These are phyloP conservation scores for Phycodurus eques DNA, from an alignment of 2,113 vertebrate genomes.

Conservation along the genomic window DNA sequence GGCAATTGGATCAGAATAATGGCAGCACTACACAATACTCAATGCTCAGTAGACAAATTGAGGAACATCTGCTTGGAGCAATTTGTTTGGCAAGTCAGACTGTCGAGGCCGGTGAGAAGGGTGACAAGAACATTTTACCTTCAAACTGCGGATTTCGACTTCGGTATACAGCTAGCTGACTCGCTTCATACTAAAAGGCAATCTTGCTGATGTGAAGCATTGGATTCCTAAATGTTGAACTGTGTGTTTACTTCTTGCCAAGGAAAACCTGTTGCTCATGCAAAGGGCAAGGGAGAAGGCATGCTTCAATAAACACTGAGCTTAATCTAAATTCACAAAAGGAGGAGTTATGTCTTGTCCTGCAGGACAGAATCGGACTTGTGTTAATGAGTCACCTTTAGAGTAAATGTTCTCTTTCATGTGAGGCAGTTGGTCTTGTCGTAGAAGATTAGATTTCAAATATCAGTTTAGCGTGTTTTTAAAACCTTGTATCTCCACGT, in stretches of 20 bases:
- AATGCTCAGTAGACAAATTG: conserved; percentile 58
- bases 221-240: conserved; percentile 13
- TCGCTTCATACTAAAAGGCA: conserved; percentile 16
- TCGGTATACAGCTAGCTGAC: conserved; percentile 3
- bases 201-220: conserved; percentile 17
- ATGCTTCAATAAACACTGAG: conserved; percentile 41
- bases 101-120: conserved; percentile 34
- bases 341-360: conserved; percentile 34
- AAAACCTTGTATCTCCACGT: conserved; percentile 20
- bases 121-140: conserved; percentile 24
- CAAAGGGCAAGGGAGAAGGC: conserved; percentile 39
- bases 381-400: conserved; percentile 49
- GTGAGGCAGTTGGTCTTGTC: background rate
- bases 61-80: conserved; percentile 62
- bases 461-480: conserved; percentile 19
- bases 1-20: conserved; percentile 20
- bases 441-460: conserved; percentile 2
- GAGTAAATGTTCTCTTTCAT: conserved; percentile 22
- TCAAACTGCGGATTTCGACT: conserved; percentile 21
- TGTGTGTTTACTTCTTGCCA: conserved; percentile 30
- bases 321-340: conserved; percentile 47
- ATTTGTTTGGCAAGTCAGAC: conserved; percentile 64
- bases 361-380: conserved; percentile 47
- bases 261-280: conserved; percentile 23
- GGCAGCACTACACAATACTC: conserved; percentile 23